phyloP scores from a whole-genome alignment of 2,113 vertebrate genomes.

The Rhynchopsitta pachyrhyncha region DNA sequence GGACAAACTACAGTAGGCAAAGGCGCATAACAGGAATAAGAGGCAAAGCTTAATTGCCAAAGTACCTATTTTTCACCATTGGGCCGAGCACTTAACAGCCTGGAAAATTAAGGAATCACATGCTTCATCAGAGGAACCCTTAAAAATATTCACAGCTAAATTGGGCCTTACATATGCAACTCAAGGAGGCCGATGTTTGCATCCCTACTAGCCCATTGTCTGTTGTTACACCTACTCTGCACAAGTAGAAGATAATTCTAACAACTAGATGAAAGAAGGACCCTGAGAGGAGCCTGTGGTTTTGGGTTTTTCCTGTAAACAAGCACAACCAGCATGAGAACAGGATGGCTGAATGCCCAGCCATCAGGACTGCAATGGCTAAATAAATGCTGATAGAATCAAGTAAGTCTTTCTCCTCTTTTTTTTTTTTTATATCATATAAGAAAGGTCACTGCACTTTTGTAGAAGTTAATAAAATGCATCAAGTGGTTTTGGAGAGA shows the following conservation, averaged over 20 bases:
- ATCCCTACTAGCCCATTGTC: not conserved
- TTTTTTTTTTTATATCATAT: not conserved
- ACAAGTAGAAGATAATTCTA: not conserved
- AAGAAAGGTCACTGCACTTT: not conserved
- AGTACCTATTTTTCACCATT: not conserved
- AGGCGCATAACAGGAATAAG: fast-evolving
- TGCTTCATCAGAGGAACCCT: not conserved
- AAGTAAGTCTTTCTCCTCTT: not conserved
- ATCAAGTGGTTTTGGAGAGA: not conserved
- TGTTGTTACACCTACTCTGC: not conserved
- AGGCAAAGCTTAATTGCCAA: not conserved
- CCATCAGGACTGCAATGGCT: not conserved
- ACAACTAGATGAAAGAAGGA: constrained; percentile 19
- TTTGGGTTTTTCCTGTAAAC: not conserved
- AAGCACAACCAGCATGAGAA: not conserved
- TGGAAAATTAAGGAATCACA: not conserved
- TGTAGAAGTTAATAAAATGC: not conserved
- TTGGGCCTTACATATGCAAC: not conserved
- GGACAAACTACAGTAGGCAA: not conserved
- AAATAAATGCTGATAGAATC: not conserved
- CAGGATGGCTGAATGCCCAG: not conserved
- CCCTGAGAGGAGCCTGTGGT: not conserved
- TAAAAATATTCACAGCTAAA: not conserved
- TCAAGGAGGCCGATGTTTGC: not conserved
- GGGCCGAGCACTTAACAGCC: not conserved